Base-by-base conservation (phyloP, 2,888 invertebrate species). In the Sesia bembeciformis region DNA sequence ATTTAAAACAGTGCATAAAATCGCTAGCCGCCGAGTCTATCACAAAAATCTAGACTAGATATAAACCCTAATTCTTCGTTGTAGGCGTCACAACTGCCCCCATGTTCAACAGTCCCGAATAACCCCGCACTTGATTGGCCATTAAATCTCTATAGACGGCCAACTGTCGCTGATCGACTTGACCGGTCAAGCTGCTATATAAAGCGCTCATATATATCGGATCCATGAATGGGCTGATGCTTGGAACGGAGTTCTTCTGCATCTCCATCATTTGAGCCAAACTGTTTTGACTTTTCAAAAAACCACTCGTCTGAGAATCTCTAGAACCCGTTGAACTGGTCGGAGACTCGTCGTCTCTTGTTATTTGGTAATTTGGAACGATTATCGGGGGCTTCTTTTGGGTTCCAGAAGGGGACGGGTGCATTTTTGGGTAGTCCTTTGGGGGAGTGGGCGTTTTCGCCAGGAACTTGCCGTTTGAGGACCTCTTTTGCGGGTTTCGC, bases 401-500 rank as follows among this genome's bases (percentile, higher is more conserved):
- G 6, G 62, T 65, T 23, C 23, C 23, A 7, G 65, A 64, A 0
- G 70, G 70, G 2, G 65, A 65, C n/a, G 60, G 68, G 64, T 52
- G 74, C 53, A 51, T 65, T 60, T 53, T 75, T 0, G 76, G 69
- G 52, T 71, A 71, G 0, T 84, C 84, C 53, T 82, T 83, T 0
- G 86, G 84, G 0, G 85, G 84, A 0, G 84, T 81, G 0, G 80
- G 90, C 0, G 82, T 72, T 66, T 91, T 92, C 0, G 88, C 81
- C 53, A 89, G 74, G 59, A 90, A 91, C 65, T 91, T 91, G 0
- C 92, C 92, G 53, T 91, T 90, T 0, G 90, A 83, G 0, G 90
- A 82, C 8, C 92, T 68, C 53, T 91, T 92, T 49, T 91, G 91
- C 0, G 85, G 80, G 0, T 74, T 66, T 39, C 86, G 61, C 3